A percentile compares a stretch with the other conserved stretches of the same genome.
Conservation (phyloP, 2,797 vertebrate genomes). For the Squalus acanthias region DNA sequence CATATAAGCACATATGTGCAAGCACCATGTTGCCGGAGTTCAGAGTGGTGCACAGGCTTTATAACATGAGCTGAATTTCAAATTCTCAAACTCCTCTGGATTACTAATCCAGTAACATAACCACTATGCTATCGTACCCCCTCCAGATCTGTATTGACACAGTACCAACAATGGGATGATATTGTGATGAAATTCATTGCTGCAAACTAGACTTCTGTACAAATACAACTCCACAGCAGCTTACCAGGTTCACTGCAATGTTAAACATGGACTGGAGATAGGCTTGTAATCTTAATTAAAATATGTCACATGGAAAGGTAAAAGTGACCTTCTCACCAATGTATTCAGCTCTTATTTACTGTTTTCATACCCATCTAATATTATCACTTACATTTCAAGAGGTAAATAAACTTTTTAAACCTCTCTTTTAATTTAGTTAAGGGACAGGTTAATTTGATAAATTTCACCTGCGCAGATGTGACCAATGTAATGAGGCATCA, state of each 20-base stretch:
- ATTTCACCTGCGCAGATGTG: neutral
- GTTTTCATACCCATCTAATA: neutral
- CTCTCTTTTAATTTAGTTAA: neutral
- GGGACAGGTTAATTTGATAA: neutral
- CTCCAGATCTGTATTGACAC: neutral
- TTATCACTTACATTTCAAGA: neutral
- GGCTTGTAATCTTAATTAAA: neutral
- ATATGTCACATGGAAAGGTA: neutral
- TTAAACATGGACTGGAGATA: neutral
- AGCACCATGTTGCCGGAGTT: neutral
- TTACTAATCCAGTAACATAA: neutral
- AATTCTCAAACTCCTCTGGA: neutral
- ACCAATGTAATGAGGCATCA: neutral
- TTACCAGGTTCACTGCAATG: neutral
- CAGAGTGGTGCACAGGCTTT: neutral
- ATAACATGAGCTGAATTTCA: neutral
- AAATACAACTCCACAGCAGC: neutral
- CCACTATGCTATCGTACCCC: neutral
- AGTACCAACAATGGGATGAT: neutral
- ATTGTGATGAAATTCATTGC: neutral
- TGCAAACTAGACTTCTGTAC: neutral
- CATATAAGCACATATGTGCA: neutral
- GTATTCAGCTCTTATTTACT: neutral
- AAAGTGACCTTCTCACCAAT: neutral
- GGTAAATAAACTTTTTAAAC: neutral